Evolutionary conservation across 2,113 vertebrate species (phyloP).

Genomic region (Takifugu flavidus): DNA sequence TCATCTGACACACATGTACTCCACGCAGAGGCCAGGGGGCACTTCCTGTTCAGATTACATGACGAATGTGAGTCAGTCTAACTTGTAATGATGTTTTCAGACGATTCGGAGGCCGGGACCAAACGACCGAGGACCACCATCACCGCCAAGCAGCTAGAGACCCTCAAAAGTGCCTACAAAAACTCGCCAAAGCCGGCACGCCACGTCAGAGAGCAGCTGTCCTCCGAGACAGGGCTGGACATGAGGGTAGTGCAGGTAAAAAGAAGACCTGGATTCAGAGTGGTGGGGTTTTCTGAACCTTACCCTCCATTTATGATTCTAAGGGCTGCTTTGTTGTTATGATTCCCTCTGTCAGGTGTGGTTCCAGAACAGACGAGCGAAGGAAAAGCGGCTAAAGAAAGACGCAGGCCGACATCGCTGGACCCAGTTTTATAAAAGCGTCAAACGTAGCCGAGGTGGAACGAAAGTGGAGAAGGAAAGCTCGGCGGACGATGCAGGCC

Average conservation of each 20-base stretch:
- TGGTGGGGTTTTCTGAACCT: neutral
- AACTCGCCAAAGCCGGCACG: constrained; percentile 96
- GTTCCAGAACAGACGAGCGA: constrained; percentile 97
- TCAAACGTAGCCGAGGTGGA: constrained; percentile 85
- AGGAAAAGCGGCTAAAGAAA: constrained; percentile 97
- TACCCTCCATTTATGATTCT: neutral
- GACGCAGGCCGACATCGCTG: constrained; percentile 95
- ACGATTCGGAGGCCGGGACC: constrained; percentile 92
- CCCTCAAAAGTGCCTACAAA: constrained; percentile 96
- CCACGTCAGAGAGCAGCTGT: constrained; percentile 95
- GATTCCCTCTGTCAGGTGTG: constrained; percentile 80
- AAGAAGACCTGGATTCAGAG: too few relatives aligned
- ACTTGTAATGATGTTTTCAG: constrained; percentile 66
- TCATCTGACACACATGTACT: constrained; percentile 27
- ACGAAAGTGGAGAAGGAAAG: constrained; percentile 93
- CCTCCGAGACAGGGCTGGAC: constrained; percentile 95
- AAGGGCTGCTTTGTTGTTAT: neutral
- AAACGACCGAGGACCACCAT: constrained; percentile 97
- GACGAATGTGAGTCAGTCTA: constrained; percentile 28
- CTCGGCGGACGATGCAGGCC: constrained; percentile 90
- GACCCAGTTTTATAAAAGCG: constrained; percentile 97
- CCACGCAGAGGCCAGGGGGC: constrained; percentile 14
- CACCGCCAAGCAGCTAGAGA: constrained; percentile 98
- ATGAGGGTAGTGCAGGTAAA: constrained; percentile 98
- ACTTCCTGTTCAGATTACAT: constrained; percentile 16